These are phyloP conservation scores for Pseudococcus longispinus DNA, from an alignment of 2,888 invertebrate species.

Conservation along the genomic window DNA sequence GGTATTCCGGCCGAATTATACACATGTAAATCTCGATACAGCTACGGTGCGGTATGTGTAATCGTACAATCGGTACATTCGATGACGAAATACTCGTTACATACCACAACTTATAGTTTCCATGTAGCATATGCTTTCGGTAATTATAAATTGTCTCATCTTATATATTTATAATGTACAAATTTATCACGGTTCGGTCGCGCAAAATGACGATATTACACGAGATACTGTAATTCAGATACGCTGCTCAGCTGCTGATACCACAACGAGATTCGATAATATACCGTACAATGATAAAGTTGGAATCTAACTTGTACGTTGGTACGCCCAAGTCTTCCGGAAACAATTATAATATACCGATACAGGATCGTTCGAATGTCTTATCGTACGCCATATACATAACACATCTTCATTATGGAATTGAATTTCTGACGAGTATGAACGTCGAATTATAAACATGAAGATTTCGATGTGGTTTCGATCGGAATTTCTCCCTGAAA, in stretches of 20 bases:
- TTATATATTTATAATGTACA: neutral
- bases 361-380: neutral
- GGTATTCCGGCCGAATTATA: neutral
- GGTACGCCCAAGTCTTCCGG: constrained; percentile 21
- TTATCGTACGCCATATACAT: neutral
- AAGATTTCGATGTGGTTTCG: neutral
- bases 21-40: neutral
- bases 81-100: neutral
- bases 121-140: neutral
- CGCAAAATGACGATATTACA: constrained; percentile 5
- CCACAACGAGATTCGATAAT: neutral
- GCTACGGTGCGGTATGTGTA: neutral
- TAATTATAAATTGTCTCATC: neutral
- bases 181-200: neutral
- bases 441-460: neutral
- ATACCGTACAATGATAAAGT: neutral
- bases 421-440: neutral
- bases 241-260: neutral
- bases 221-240: neutral
- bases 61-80: neutral
- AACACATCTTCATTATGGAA: neutral
- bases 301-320: neutral
- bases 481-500: too few species aligned
- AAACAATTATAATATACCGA: neutral
- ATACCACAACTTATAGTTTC: too few species aligned